phyloP scores from a whole-genome alignment of 2,888 invertebrate genomes.

The Drosophila nr. fundita region DNA sequence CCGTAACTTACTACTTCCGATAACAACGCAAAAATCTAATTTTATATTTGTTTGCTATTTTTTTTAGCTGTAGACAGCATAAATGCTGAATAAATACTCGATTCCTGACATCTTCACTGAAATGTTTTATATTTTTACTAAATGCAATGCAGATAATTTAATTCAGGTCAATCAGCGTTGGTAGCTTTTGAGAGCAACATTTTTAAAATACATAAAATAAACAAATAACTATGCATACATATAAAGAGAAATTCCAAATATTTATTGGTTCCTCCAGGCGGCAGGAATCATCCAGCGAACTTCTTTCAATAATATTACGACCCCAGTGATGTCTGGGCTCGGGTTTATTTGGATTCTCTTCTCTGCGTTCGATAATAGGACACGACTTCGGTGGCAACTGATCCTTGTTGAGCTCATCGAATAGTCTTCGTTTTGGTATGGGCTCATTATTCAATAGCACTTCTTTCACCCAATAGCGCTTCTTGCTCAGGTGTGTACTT shows the following conservation, averaged over 20 bases:
- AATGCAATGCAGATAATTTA: background rate
- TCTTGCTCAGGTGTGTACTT: background rate
- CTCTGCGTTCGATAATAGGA: background rate
- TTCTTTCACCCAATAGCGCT: fast-evolving
- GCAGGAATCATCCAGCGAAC: background rate
- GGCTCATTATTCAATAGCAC: fast-evolving
- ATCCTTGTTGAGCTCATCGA: conserved; percentile 16
- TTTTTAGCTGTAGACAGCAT: conserved; percentile 2
- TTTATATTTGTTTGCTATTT: background rate
- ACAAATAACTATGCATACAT: background rate
- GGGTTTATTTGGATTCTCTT: background rate
- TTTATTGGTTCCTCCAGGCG: background rate
- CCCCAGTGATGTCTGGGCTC: conserved; percentile 35
- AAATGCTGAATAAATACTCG: background rate
- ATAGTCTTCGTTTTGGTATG: conserved; percentile 31
- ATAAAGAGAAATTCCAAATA: background rate
- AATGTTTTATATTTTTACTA: background rate
- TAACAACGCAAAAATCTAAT: conserved; percentile 9
- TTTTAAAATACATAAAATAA: background rate
- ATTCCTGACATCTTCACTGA: background rate
- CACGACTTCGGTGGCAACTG: background rate
- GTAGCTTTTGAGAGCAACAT: background rate
- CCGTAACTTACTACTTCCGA: conserved; percentile 4
- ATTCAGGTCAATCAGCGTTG: background rate
- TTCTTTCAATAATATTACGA: conserved; percentile 37